Evolutionary conservation across 2,797 vertebrate genomes (phyloP).

Genomic region (Garrulus glandarius): DNA sequence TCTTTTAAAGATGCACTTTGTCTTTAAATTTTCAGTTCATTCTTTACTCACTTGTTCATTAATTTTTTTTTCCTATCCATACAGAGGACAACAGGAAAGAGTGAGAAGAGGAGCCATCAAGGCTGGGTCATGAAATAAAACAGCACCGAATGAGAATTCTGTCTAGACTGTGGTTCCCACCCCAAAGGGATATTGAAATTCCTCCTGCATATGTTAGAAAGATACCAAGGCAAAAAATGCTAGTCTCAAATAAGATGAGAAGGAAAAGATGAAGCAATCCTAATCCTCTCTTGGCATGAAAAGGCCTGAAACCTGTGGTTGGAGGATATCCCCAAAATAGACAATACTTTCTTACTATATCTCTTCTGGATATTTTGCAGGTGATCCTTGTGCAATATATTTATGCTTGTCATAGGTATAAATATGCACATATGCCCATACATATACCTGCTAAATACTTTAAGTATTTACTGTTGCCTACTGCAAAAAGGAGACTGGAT

Average conservation of each 20-base stretch:
- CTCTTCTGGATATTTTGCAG: not conserved
- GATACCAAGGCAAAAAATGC: not conserved
- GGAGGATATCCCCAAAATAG: not conserved
- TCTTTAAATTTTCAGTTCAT: not conserved
- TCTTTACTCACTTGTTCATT: not conserved
- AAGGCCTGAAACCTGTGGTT: not conserved
- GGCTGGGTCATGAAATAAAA: not conserved
- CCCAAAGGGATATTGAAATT: not conserved
- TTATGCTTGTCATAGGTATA: not conserved
- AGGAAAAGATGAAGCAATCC: not conserved
- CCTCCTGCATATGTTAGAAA: not conserved
- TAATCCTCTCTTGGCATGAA: not conserved
- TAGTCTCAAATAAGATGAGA: not conserved
- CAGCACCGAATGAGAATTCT: not conserved
- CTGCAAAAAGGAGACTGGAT: not conserved
- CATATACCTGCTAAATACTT: not conserved
- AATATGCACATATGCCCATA: not conserved
- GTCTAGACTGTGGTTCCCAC: not conserved
- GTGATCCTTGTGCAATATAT: not conserved
- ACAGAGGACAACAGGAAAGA: not conserved
- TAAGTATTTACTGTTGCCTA: not conserved
- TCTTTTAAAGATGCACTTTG: not conserved
- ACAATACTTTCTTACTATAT: not conserved
- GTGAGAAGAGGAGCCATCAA: not conserved
- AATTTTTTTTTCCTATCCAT: not conserved